Evolutionary conservation across 2,797 vertebrate species (phyloP), one percentile per base, ranked within the genome.

Genomic region (Spinus pinus): DNA sequence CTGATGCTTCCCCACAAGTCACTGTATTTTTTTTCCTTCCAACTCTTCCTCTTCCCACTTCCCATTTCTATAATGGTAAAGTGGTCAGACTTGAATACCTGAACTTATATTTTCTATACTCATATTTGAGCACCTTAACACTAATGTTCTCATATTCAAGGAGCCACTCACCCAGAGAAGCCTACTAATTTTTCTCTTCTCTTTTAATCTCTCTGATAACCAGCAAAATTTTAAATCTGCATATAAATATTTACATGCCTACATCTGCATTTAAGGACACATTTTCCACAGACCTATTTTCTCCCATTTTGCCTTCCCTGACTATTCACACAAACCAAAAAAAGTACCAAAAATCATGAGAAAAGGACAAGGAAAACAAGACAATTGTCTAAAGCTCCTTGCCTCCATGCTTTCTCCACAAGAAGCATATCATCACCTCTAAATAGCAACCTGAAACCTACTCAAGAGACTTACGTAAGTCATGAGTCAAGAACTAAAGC

Each of bases 401-500:
- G 60, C 67, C 64, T 93, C 51, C 50, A 13, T 51, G 44, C 39
- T 80, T 81, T 77, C 81, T 92, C 69, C 81, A 82, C 56, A 62
- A 92, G 90, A 75, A 91, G 49, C 74, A 47, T n/a, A 89, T 92
- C 90, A 90, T 73, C 93, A 93, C 87, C 90, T 93, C 93, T 88
- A 94, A 96, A 96, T 93, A 96, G 95, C 90, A 97, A 94, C 73
- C 67, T 93, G 91, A 96, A 94, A 93, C 95, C 93, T 96, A 96
- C 94, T 96, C 90, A 94, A 88, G 82, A 92, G 71, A 70, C 85
- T 96, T 97, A 96, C 12, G 0, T 94, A 96, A 97, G 89, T 81
- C 4, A 0, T 94, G 95, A 96, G 89, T 95, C 94, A 97, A 96
- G 93, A 95, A 94, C 73, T 90, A 84, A 93, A 86, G 85, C 77